A percentile compares a stretch with the other conserved stretches of the same genome.
phyloP scores from a whole-genome alignment of 1,140 invertebrate species.

The Heliconius nattereri region DNA sequence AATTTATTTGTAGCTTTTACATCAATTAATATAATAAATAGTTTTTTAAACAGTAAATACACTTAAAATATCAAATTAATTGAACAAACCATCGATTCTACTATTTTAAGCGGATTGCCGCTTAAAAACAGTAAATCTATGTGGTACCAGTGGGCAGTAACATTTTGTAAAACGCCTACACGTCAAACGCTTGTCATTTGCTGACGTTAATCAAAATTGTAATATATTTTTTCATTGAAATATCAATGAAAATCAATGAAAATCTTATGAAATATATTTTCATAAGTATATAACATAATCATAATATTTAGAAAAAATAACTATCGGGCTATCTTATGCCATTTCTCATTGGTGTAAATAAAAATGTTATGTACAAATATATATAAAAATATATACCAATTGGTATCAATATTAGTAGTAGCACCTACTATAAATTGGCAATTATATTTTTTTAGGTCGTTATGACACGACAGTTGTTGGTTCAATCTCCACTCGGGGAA shows the following conservation, averaged over 20 bases:
- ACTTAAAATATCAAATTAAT: neutral
- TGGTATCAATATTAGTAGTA: no score
- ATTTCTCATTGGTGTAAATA: no score
- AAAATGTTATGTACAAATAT: no score
- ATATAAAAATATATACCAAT: no score
- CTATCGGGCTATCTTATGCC: no score
- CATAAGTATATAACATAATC: no score
- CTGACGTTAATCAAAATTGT: neutral
- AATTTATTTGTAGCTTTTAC: neutral
- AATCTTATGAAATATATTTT: neutral
- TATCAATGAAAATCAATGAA: no score
- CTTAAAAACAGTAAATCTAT: neutral
- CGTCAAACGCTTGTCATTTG: conserved; percentile 1
- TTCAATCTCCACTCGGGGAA: no score
- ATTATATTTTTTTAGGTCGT: no score
- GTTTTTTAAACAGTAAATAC: neutral
- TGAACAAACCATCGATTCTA: neutral
- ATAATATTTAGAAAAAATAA: no score
- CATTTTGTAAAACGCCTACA: conserved; percentile 12
- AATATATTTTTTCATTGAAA: neutral
- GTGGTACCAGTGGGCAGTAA: neutral
- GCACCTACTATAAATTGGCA: no score
- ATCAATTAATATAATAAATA: neutral
- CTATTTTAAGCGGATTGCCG: neutral
- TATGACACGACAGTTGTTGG: no score